A percentile compares a stretch with the other conserved stretches of the same genome.
Evolutionary conservation across 35 echinoderm and acorn worm genomes (phyloP).

Genomic region (Anneissia japonica): DNA sequence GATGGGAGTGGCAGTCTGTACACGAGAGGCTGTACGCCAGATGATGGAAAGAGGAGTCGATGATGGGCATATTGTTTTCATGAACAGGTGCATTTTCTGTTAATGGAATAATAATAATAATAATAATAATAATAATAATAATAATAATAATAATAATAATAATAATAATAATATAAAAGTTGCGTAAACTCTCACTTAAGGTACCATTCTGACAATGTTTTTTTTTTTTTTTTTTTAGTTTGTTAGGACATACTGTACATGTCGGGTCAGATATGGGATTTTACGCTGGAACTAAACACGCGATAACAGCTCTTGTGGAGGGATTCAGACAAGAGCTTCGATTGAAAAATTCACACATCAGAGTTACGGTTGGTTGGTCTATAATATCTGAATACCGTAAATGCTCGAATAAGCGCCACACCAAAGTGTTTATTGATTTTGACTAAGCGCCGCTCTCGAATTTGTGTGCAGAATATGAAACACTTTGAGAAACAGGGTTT

Average conservation of each 20-base stretch:
- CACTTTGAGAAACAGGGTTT: too few species aligned
- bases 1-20: slow-evolving; percentile 20
- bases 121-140: too few species aligned
- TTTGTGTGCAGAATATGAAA: too few species aligned
- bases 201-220: not conserved
- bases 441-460: too few species aligned
- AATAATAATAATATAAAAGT: too few species aligned
- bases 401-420: too few species aligned
- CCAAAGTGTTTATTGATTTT: too few species aligned
- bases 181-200: too few species aligned
- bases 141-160: too few species aligned
- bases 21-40: slow-evolving; percentile 11
- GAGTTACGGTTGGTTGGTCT: not conserved
- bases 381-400: too few species aligned
- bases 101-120: too few species aligned
- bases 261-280: not conserved
- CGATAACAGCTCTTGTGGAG: not conserved
- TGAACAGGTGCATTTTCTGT: slow-evolving; percentile 29
- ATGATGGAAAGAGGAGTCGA: slow-evolving; percentile 23
- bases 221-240: not conserved
- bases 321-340: not conserved
- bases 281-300: not conserved
- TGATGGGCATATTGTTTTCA: slow-evolving; percentile 14
- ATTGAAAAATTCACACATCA: not conserved
- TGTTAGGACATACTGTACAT: not conserved